Evolutionary conservation across 2,797 vertebrate genomes (phyloP), one percentile per base, ranked within the genome.

Genomic region (Pantherophis alleghaniensis): DNA sequence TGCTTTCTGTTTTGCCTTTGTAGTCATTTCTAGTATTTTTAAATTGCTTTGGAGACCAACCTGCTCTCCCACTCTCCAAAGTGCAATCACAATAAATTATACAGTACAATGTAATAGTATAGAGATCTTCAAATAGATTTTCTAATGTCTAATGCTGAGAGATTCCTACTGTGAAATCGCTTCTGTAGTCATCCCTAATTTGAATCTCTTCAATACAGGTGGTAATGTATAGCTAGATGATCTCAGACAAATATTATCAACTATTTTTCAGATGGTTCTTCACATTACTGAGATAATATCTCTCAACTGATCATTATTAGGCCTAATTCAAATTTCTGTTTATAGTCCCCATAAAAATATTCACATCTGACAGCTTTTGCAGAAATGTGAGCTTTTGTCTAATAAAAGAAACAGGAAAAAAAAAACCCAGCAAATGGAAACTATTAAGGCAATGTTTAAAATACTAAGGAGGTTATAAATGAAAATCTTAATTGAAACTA

Each of bases 361-460:
- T 47, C 47, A 47, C 66, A 63, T 47, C 16, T 87, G 59, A 55
- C 14, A 37, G 32, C 18, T 61, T 60, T 53, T 66, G 42, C 59
- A 20, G 7, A 12, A 55, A 60, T 89, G 16, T 47, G 37, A 83
- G 56, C 16, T 24, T 47, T 83, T 22, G 47, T 69, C 32, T 74
- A 56, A 87, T 74, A 90, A 63, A 37, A 37, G 37, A 42, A 42
- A 42, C 42, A 42, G 42, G 42, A 3, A 42, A 42, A 42, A 42
- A 42, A 42, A 3, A 2, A 2, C 18, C 92, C 11, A 32, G 51
- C 20, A 26, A 88, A 95, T 51, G 93, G 92, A 96, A 95, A 92
- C 94, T 59, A 92, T 59, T 93, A 92, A 87, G 92, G 95, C 94
- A 94, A 93, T 95, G 95, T 95, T 91, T 94, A 94, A 94, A 96